Evolutionary conservation across 2,888 invertebrate genomes (phyloP).

Genomic region (Leptinotarsa haldemani): DNA sequence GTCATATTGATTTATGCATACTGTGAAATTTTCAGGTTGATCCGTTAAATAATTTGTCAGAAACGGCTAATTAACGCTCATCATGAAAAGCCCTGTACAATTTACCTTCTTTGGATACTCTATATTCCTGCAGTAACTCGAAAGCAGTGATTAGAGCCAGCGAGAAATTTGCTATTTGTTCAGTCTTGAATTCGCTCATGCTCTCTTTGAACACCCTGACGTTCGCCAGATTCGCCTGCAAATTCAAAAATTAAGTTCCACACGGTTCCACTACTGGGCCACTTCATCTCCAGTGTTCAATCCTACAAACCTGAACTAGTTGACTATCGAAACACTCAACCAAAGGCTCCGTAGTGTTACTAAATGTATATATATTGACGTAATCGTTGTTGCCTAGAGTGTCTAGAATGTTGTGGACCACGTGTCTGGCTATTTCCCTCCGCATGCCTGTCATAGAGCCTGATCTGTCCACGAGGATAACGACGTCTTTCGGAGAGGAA

Average conservation of each 20-base stretch:
- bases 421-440: constrained; percentile 90
- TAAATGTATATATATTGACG: constrained; percentile 95
- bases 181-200: constrained; percentile 82
- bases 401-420: constrained; percentile 89
- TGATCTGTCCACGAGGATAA: constrained; percentile 76
- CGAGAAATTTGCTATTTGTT: constrained; percentile 94
- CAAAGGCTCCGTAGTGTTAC: constrained; percentile 81
- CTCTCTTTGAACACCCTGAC: constrained; percentile 84
- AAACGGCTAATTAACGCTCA: no score
- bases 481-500: constrained; percentile 94
- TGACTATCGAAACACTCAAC: constrained; percentile 91
- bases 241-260: constrained; percentile 37
- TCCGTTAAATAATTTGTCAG: no score
- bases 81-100: no score
- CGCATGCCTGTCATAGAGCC: constrained; percentile 78
- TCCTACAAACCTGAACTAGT: constrained; percentile 82
- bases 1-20: no score
- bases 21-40: no score
- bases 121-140: constrained; percentile 74
- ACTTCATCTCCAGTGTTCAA: neutral
- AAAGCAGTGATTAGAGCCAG: constrained; percentile 91
- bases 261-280: neutral
- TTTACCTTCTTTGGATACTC: constrained; percentile 57
- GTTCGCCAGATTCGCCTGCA: constrained; percentile 86
- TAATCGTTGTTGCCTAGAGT: constrained; percentile 98